Conservation (phyloP, 2,888 invertebrate species). For the Smittia aterrima region DNA sequence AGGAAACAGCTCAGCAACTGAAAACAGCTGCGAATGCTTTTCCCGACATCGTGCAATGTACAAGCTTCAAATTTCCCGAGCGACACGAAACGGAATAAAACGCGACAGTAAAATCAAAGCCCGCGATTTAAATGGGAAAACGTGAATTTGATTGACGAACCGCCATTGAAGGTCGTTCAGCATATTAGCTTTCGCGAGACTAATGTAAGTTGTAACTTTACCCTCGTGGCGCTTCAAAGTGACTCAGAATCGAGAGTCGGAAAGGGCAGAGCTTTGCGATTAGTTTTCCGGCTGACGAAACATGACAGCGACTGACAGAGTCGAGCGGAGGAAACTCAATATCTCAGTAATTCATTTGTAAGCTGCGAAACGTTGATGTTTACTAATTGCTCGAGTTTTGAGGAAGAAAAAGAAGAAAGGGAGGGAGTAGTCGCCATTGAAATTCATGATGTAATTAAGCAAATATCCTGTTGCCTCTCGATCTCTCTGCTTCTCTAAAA, state of each 20-base stretch:
- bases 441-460: not conserved
- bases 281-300: too few species aligned
- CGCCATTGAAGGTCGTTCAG: slow-evolving; percentile 34
- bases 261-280: too few species aligned
- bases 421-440: not conserved
- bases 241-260: too few species aligned
- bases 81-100: too few species aligned
- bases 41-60: too few species aligned
- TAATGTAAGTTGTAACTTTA: not conserved
- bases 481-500: not conserved
- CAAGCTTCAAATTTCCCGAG: too few species aligned
- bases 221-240: not conserved
- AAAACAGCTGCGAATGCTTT: too few species aligned
- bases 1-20: too few species aligned
- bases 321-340: too few species aligned
- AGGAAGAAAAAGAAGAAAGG: not conserved
- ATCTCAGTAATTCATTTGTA: too few species aligned
- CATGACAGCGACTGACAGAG: too few species aligned
- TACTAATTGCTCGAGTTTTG: not conserved
- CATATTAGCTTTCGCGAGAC: slow-evolving; percentile 11
- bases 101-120: too few species aligned
- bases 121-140: slow-evolving; percentile 13
- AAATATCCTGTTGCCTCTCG: not conserved
- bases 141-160: slow-evolving; percentile 37
- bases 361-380: not conserved